Evolutionary conservation across 2,797 vertebrate genomes (phyloP), one percentile per base, ranked within the genome.

Genomic region (Columba guinea): DNA sequence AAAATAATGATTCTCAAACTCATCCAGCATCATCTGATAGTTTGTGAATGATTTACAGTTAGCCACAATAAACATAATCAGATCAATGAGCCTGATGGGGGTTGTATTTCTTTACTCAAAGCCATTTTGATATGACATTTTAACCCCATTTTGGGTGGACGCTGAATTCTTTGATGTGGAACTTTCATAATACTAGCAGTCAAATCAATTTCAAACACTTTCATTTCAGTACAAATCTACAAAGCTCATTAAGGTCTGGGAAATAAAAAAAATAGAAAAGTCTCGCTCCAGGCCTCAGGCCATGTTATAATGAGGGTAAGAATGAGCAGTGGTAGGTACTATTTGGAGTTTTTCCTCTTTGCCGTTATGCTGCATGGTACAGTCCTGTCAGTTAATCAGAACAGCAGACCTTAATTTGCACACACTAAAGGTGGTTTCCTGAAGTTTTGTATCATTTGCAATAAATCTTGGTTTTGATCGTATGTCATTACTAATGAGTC

Each of bases 191-290:
- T 64, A 96, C 87, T 84, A 97, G 86, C 86, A 97, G 91, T 96
- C 97, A 97, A 96, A 97, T 96, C 95, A 92, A 95, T 97, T 97
- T 97, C 88, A 96, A 97, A 96, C 96, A 97, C 90, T 97, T 97
- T 96, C 93, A 96, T 97, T 97, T 91, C 77, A 53, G 90, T 94
- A 97, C 90, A 96, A 94, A 91, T 94, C 87, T 93, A 95, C 84
- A 95, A 95, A 97, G 94, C 94, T 97, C 11, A 4, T 97, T 97
- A 97, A 15, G 21, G 94, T 94, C 79, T 65, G 49, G 46, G 27
- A 49, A 23, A 49, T 44, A 18, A 20, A 10, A 20, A 20, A 46
- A 46, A 46, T 37, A 37, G 11, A 94, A 94, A 74, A 77, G 94
- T 93, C 91, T 48, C 96, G 55, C 73, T 96, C 71, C 74, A 84